Percentiles rank a stretch among this genome's conserved stretches.
Evolutionary conservation across 2,888 invertebrate species (phyloP).

Genomic region (Latheticus oryzae): DNA sequence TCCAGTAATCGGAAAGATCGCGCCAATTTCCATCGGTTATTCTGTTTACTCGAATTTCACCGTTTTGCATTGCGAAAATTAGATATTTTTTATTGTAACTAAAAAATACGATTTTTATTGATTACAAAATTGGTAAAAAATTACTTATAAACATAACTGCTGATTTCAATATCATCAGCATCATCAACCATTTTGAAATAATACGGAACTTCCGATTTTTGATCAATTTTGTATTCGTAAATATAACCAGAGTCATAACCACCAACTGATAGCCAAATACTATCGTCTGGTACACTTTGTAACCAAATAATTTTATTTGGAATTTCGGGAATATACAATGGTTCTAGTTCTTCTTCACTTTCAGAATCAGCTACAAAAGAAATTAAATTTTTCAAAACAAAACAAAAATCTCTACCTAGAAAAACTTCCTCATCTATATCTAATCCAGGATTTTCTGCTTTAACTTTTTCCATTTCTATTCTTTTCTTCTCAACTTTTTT

Average conservation of each 20-base stretch:
- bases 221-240: conserved; percentile 70
- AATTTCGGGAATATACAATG: conserved; percentile 69
- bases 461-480: conserved; percentile 71
- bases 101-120: conserved; percentile 41
- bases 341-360: conserved; percentile 68
- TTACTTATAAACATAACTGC: conserved; percentile 68
- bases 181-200: conserved; percentile 67
- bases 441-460: conserved; percentile 70
- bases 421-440: conserved; percentile 72
- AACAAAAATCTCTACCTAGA: conserved; percentile 70
- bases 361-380: conserved; percentile 68
- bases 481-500: conserved; percentile 68
- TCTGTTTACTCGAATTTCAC: conserved; percentile 70
- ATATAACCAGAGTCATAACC: conserved; percentile 77
- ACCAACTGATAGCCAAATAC: conserved; percentile 73
- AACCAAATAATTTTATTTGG: conserved; percentile 72
- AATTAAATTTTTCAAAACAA: neutral
- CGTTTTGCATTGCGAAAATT: conserved; percentile 73
- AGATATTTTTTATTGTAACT: conserved; percentile 68
- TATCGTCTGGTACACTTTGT: conserved; percentile 67
- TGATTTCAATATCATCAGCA: conserved; percentile 71
- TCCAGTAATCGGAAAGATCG: conserved; percentile 75
- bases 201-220: conserved; percentile 63
- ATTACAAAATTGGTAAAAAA: neutral
- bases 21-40: conserved; percentile 66